Evolutionary conservation across 2,888 invertebrate species (phyloP).

Genomic region (Hydropsyche betteni): DNA sequence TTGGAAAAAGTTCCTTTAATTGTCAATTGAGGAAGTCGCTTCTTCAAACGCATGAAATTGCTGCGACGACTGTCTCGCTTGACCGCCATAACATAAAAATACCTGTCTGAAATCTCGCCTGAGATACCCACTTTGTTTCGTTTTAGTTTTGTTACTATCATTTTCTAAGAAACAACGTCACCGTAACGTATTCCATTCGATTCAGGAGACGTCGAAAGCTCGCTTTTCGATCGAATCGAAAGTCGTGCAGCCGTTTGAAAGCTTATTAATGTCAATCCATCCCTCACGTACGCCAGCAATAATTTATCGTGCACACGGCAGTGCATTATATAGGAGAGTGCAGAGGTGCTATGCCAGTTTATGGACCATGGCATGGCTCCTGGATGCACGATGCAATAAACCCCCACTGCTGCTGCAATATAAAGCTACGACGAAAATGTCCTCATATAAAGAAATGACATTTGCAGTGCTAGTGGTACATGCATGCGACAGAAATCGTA

Average conservation of each 20-base stretch:
- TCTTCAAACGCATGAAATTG: conserved; percentile 26
- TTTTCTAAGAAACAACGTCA: too few species aligned
- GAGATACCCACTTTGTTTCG: too few species aligned
- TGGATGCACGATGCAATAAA: conserved; percentile 34
- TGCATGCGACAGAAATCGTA: background rate
- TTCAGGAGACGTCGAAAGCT: conserved; percentile 5
- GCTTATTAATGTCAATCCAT: conserved; percentile 33
- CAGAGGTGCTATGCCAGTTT: conserved; percentile 21
- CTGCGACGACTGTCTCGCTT: background rate
- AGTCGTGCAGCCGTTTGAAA: conserved; percentile 23
- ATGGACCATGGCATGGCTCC: conserved; percentile 20
- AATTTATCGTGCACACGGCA: conserved; percentile 21
- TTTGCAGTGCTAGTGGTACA: conserved; percentile 14
- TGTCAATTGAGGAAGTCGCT: conserved; percentile 49
- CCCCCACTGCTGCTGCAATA: conserved; percentile 23
- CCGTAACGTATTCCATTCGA: too few species aligned
- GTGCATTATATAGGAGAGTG: conserved; percentile 10
- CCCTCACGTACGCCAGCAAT: conserved; percentile 15
- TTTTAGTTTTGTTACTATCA: too few species aligned
- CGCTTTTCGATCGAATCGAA: conserved; percentile 4
- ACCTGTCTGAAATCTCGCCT: too few species aligned
- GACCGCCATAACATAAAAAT: too few species aligned
- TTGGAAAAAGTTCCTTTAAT: conserved; percentile 47
- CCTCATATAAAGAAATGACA: conserved; percentile 36
- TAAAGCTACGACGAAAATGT: conserved; percentile 30